Base-by-base conservation (phyloP, 2,888 invertebrate species). In the Dioctria rufipes region DNA sequence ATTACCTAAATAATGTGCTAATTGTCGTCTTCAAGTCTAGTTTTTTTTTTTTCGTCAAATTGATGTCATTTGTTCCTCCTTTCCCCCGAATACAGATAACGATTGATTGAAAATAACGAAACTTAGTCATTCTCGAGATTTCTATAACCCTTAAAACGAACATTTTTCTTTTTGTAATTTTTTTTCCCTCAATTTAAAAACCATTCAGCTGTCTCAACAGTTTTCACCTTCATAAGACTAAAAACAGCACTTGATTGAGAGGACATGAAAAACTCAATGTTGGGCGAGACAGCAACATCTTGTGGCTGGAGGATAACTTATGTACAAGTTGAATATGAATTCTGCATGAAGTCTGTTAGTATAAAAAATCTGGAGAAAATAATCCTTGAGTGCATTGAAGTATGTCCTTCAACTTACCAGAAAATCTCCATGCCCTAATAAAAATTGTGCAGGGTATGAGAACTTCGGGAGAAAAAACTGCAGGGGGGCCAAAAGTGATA, bases 361-460 rank as follows among this genome's bases (percentile, higher is more conserved):
- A 51, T 3, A 54, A 40, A 54, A 39, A 69, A 69, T 69, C 69
- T 69, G 69, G 51, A 69, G 73, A 75, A 75, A 75, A 75, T 58
- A 75, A 75, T 60, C 73, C 73, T 58, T 42, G 43, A 75, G 60
- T 60, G 73, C 73, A 60, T 75, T 60, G 73, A 75, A 43, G 49
- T 58, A 75, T 75, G 73, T 75, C 73, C 73, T 75, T 75, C 73
- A 75, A 60, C 73, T 60, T 60, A 75, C 73, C 73, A 75, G 73
- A 75, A 75, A 75, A 75, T 75, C 73, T 60, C 60, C 73, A 75
- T 60, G 58, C 73, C 73, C 58, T 42, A 75, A 75, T 69, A 69
- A 69, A 69, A 51, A 37, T 37, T 3, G 39, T 37, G 51, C 11
- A 11, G 69, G 69, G 69, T 39, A 11, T 54, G 54, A 4, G 54